Conservation (phyloP, 2,113 vertebrate species). For the Aspiorhynchus laticeps region DNA sequence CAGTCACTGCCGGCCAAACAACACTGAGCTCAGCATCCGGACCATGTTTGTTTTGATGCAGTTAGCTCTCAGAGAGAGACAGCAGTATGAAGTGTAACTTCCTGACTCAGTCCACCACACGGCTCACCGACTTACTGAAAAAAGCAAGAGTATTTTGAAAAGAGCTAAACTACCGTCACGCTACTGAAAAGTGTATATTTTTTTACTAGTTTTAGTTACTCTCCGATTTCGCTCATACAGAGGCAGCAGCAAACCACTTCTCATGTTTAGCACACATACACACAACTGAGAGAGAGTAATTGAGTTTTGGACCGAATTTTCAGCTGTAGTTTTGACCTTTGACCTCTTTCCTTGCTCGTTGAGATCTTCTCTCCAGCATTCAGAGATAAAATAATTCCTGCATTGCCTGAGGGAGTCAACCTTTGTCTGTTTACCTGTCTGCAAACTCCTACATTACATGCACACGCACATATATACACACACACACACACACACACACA, state of each 20-base stretch:
- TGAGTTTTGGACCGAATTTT: conserved; percentile 8
- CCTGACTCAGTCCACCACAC: conserved; percentile 6
- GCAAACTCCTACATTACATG: not conserved
- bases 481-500: not conserved
- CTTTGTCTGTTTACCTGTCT: conserved; percentile 45
- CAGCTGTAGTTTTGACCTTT: conserved; percentile 12
- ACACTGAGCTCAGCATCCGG: not conserved
- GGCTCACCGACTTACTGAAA: not conserved
- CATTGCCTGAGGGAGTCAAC: conserved; percentile 14
- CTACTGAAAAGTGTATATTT: not conserved
- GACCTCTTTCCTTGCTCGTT: not conserved
- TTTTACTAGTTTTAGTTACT: not conserved
- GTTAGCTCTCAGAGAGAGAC: conserved; percentile 37
- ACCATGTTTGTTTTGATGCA: conserved; percentile 40
- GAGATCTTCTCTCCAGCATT: conserved; percentile 30
- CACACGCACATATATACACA: conserved; percentile 12
- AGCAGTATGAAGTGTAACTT: conserved; percentile 39
- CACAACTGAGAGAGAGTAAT: not conserved
- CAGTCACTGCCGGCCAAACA: conserved; percentile 36
- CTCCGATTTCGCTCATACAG: not conserved
- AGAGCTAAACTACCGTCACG: not conserved
- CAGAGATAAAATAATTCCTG: conserved; percentile 33
- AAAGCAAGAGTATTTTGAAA: not conserved
- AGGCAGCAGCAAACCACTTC: not conserved
- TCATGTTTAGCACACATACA: conserved; percentile 1